A percentile compares a stretch with the other conserved stretches of the same genome.
Evolutionary conservation across 2,113 vertebrate genomes (phyloP).

Genomic region (Hippocampus guttulatus): DNA sequence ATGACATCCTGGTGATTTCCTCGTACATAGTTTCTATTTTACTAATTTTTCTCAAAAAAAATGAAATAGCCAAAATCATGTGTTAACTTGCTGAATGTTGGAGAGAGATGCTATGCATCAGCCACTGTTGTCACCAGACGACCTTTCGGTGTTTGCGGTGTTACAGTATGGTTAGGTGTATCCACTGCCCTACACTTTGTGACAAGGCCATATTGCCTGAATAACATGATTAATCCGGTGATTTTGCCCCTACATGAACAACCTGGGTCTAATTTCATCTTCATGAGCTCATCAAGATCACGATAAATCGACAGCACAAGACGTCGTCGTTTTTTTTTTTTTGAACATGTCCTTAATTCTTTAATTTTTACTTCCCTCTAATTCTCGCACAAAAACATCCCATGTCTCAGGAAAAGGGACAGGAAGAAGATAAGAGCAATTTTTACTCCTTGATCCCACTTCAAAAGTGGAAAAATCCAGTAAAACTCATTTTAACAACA

Average conservation of each 20-base stretch:
- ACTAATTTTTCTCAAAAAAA: background rate
- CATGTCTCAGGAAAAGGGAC: constrained; percentile 31
- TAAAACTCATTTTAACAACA: constrained; percentile 72
- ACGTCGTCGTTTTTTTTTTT: constrained; percentile 8
- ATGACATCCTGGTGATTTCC: background rate
- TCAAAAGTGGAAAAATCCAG: constrained; percentile 62
- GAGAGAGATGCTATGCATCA: background rate
- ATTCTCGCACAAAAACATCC: constrained; percentile 50
- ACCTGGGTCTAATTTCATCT: no score
- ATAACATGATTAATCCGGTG: no score
- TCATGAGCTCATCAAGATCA: no score
- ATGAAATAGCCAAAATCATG: no score
- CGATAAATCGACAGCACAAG: no score
- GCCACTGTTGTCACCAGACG: no score
- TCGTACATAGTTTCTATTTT: background rate
- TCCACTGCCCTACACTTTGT: no score
- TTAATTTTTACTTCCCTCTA: constrained; percentile 41
- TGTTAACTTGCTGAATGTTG: no score
- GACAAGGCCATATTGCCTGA: no score
- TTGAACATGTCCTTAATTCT: constrained; percentile 79
- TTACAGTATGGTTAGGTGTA: no score
- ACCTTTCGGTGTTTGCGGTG: no score
- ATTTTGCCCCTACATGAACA: no score
- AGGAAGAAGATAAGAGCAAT: constrained; percentile 42
- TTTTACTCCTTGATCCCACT: constrained; percentile 45